These are phyloP conservation scores for Xenus cinereus DNA, from an alignment of 2,113 vertebrate genomes.

Conservation along the genomic window DNA sequence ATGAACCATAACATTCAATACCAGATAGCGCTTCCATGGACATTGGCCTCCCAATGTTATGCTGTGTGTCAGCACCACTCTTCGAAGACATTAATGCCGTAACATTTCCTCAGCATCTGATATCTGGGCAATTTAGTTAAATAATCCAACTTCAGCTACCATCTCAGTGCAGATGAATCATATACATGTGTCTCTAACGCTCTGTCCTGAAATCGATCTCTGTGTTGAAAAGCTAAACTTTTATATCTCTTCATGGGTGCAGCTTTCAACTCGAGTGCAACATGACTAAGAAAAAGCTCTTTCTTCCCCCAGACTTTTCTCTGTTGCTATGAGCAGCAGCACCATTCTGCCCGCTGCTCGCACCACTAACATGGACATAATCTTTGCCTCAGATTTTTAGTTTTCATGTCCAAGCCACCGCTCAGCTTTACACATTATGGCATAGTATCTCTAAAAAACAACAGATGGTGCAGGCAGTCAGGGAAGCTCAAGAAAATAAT, in stretches of 20 bases:
- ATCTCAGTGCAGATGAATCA: background rate
- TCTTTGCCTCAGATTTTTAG: background rate
- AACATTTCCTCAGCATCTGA: background rate
- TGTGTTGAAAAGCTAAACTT: background rate
- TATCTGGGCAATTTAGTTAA: background rate
- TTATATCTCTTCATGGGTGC: background rate
- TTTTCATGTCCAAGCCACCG: background rate
- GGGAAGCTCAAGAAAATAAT: background rate
- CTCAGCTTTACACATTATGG: background rate
- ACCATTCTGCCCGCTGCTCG: background rate
- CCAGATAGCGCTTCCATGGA: constrained; percentile 37
- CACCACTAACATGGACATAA: background rate
- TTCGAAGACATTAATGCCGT: background rate
- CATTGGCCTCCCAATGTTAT: constrained; percentile 26
- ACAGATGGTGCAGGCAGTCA: background rate
- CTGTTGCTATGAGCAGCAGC: background rate
- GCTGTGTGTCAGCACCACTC: background rate
- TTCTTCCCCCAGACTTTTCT: background rate
- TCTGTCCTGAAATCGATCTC: background rate
- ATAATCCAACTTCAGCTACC: background rate
- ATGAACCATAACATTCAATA: constrained; percentile 53
- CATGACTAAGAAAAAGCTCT: background rate
- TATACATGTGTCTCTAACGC: background rate
- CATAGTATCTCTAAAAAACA: background rate
- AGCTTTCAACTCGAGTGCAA: background rate